These are phyloP conservation scores for Macquaria ambigua DNA, from an alignment of 2,113 vertebrate genomes.

Conservation along the genomic window DNA sequence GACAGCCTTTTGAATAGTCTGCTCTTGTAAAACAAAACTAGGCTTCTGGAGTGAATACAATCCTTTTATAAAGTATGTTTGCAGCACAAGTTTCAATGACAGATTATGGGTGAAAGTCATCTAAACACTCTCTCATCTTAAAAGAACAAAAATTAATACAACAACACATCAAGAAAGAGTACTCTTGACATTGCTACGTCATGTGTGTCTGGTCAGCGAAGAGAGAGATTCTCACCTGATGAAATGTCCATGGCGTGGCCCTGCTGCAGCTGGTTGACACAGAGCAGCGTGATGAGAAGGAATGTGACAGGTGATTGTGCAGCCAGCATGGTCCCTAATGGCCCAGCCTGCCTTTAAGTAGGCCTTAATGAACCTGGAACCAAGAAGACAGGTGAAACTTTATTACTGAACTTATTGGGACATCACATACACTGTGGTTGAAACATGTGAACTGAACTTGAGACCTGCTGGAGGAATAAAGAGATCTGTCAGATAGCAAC, in stretches of 20 bases:
- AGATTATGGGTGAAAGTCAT: not conserved
- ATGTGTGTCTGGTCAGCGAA: not conserved
- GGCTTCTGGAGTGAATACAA: not conserved
- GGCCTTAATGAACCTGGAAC: conserved; percentile 53
- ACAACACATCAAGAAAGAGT: not conserved
- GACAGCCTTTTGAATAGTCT: not conserved
- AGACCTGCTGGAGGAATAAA: not conserved
- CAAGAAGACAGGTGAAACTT: conserved; percentile 4
- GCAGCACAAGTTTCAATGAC: not conserved
- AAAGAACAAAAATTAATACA: not conserved
- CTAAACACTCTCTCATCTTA: not conserved
- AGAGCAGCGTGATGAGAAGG: conserved; percentile 65
- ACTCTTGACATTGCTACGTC: too few species aligned
- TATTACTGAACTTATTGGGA: not conserved
- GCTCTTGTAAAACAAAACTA: not conserved
- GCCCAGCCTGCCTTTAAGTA: conserved; percentile 22
- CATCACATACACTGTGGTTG: not conserved
- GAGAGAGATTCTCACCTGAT: conserved; percentile 67
- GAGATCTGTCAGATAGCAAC: not conserved
- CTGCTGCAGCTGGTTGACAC: conserved; percentile 51
- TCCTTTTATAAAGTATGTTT: not conserved
- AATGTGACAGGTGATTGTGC: conserved; percentile 28
- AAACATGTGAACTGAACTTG: conserved; percentile 10
- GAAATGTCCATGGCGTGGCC: conserved; percentile 29
- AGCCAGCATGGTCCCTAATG: conserved; percentile 61